Evolutionary conservation across 1,140 invertebrate species (phyloP), one percentile per base, ranked within the genome.

Genomic region (Temnothorax nylanderi): DNA sequence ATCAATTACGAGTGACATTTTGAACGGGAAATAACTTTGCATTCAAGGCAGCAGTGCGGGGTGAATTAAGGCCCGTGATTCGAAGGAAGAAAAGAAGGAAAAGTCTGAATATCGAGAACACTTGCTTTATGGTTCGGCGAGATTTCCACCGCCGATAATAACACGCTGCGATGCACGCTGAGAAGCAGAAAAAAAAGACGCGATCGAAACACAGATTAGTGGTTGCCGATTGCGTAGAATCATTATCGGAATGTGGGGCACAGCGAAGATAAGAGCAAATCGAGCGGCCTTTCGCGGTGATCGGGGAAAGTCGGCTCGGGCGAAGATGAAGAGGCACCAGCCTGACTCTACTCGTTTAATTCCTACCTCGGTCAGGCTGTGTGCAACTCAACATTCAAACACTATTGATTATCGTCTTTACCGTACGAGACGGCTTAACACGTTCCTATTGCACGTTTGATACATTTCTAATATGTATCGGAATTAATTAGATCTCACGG

Each of bases 101-200:
- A 74, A 74, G 7, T 44, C 67, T 34, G 11, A 13, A 47, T 37
- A 26, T 51, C 51, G 3, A 3, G 41, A 47, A 10, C 41, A 82
- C 37, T 74, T 44, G 65, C 26, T 82, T 58, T 32, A 74, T 26
- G 51, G 67, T 49, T 60, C 80, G 80, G 47, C 41, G 41, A 74
- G 67, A 84, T 84, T 84, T 75, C 71, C 41, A 82, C 34, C 65
- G 51, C 47, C 13, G 13, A 69, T 84, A 84, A 84, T 84, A 84
- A 84, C 54, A 84, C 69, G 41, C 18, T 47, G 26, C 54, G 6
- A 7, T 64, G 41, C 54, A 26, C 37, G 26, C 5, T 18, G 37
- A 2, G 11, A 32, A 72, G 44, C 26, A 18, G 18, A 74, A 60
- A 74, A 60, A 74, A 60, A 56, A 58, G 3, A 62, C 18, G 6